These are phyloP conservation scores for Sitodiplosis mosellana DNA, from an alignment of 1,140 invertebrate genomes.

Conservation along the genomic window DNA sequence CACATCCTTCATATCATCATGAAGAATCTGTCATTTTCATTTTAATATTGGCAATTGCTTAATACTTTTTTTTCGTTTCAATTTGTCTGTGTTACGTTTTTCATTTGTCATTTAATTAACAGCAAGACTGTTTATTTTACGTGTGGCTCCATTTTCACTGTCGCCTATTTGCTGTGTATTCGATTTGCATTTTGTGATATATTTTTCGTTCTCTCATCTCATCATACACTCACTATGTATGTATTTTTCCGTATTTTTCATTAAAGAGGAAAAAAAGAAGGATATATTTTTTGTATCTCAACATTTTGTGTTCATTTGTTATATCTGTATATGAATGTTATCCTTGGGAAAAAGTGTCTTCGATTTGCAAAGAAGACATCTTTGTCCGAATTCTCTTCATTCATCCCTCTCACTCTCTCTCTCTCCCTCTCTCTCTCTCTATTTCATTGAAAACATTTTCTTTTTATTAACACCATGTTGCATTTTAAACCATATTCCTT, in stretches of 20 bases:
- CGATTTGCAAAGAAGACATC: not conserved
- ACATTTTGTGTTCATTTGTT: too few species aligned
- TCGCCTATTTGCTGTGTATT: not conserved
- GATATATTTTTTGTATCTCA: not conserved
- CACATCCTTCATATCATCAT: too few species aligned
- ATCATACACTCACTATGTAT: not conserved
- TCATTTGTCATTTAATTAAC: not conserved
- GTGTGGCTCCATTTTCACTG: too few species aligned
- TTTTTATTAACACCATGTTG: too few species aligned
- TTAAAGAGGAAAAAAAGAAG: not conserved
- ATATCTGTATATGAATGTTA: too few species aligned
- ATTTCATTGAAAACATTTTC: too few species aligned
- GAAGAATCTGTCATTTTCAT: too few species aligned
- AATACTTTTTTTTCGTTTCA: not conserved
- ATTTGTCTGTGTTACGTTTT: not conserved
- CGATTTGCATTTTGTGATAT: not conserved
- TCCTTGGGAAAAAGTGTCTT: too few species aligned
- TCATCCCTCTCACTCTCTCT: too few species aligned
- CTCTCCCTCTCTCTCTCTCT: too few species aligned
- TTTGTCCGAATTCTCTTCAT: not conserved
- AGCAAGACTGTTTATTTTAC: not conserved
- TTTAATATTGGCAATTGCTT: not conserved
- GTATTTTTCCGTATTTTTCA: not conserved
- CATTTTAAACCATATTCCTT: too few species aligned
- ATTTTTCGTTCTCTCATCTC: not conserved